These are phyloP conservation scores for Prenolepis imparis DNA, from an alignment of 2,888 invertebrate genomes.

Conservation along the genomic window DNA sequence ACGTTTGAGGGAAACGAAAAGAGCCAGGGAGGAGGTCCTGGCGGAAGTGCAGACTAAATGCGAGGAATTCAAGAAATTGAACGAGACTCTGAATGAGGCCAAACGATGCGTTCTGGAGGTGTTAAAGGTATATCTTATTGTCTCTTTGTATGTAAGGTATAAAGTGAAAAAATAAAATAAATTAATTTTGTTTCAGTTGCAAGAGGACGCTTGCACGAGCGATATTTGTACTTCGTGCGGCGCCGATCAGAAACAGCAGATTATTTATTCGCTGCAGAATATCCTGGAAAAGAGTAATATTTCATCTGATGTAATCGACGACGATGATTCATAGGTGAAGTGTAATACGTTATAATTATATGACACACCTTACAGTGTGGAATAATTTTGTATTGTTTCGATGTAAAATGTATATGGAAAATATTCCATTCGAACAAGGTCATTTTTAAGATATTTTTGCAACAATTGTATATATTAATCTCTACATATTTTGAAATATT, in stretches of 20 bases:
- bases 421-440: too few relatives aligned
- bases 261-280: conserved; percentile 80
- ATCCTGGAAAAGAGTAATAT: conserved; percentile 74
- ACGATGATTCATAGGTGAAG: conserved; percentile 57
- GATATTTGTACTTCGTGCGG: conserved; percentile 75
- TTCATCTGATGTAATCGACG: conserved; percentile 12
- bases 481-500: too few relatives aligned
- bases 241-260: conserved; percentile 77
- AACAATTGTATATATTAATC: too few relatives aligned
- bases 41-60: conserved; percentile 87
- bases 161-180: neutral
- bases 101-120: conserved; percentile 78
- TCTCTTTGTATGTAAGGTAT: neutral
- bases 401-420: neutral
- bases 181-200: conserved; percentile 67
- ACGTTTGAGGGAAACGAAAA: conserved; percentile 87
- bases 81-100: conserved; percentile 89
- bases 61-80: conserved; percentile 88
- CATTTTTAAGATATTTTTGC: too few relatives aligned
- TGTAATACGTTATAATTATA: neutral
- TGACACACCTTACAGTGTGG: neutral
- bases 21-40: conserved; percentile 87
- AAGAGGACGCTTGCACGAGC: conserved; percentile 70
- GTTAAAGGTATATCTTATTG: conserved; percentile 72
- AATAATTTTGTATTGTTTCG: neutral